Conservation (phyloP, 2,888 invertebrate species). For the Xanthorhoe designata region DNA sequence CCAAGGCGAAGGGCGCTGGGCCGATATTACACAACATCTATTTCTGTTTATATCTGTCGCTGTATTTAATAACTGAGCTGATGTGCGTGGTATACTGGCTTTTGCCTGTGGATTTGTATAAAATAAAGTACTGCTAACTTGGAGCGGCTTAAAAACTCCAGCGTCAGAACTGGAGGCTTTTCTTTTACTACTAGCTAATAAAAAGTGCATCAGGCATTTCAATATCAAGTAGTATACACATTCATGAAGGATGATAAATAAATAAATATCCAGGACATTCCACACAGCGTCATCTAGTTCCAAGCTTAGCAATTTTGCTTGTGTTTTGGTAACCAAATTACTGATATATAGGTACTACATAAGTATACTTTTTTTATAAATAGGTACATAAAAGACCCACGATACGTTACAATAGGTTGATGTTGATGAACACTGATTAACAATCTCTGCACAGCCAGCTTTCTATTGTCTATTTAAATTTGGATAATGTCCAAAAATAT, state of each 20-base stretch:
- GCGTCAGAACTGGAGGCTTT: no score
- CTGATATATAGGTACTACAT: no score
- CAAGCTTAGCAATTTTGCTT: no score
- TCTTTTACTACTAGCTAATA: no score
- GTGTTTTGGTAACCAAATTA: no score
- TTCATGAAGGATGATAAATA: no score
- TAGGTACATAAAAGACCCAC: neutral
- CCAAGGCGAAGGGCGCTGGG: constrained; percentile 64
- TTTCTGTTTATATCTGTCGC: constrained; percentile 33
- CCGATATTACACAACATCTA: constrained; percentile 46
- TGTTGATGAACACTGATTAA: neutral
- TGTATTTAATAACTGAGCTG: neutral
- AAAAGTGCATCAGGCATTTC: no score
- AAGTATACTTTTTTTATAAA: no score
- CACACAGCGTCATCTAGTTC: no score
- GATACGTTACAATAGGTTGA: neutral
- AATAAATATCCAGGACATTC: no score
- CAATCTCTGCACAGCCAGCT: neutral
- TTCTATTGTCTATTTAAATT: neutral
- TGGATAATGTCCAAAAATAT: neutral
- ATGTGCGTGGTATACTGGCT: constrained; percentile 10
- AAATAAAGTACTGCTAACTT: neutral
- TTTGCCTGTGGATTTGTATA: neutral
- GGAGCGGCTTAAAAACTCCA: no score
- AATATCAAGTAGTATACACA: no score